Conservation (phyloP, 2,888 invertebrate genomes). For the Aradus depressus region DNA sequence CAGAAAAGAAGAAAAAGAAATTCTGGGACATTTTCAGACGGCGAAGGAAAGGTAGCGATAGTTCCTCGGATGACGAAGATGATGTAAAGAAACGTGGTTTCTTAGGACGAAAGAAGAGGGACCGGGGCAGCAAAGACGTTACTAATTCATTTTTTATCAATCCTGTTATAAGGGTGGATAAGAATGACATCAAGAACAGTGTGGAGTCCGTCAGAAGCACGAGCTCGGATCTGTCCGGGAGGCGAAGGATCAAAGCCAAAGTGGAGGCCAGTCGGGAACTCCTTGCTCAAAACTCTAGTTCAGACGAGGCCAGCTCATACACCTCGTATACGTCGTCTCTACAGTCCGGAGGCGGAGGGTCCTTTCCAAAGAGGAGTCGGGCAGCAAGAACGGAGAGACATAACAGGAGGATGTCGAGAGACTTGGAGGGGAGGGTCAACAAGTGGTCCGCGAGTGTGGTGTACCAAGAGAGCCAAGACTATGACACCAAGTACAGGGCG, state of each 20-base stretch:
- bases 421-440: constrained; percentile 43
- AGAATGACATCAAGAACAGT: constrained; percentile 16
- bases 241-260: constrained; percentile 51
- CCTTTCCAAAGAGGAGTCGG: constrained; percentile 53
- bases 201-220: constrained; percentile 23
- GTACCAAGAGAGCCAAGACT: constrained; percentile 30
- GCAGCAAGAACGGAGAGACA: constrained; percentile 70
- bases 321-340: constrained; percentile 50
- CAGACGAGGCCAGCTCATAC: constrained; percentile 54
- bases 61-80: constrained; percentile 43
- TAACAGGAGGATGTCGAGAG: constrained; percentile 59
- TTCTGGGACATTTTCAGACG: constrained; percentile 67
- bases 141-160: constrained; percentile 28
- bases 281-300: constrained; percentile 52
- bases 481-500: constrained; percentile 28
- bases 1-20: constrained; percentile 48
- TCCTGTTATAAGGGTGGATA: constrained; percentile 21
- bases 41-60: constrained; percentile 56
- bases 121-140: constrained; percentile 30
- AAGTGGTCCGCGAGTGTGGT: constrained; percentile 31
- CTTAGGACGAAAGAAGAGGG: constrained; percentile 33
- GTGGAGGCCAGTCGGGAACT: constrained; percentile 53
- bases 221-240: constrained; percentile 14
- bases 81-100: constrained; percentile 36
- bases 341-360: constrained; percentile 43